phyloP scores from a whole-genome alignment of 2,113 vertebrate species.

The Picathartes gymnocephalus region DNA sequence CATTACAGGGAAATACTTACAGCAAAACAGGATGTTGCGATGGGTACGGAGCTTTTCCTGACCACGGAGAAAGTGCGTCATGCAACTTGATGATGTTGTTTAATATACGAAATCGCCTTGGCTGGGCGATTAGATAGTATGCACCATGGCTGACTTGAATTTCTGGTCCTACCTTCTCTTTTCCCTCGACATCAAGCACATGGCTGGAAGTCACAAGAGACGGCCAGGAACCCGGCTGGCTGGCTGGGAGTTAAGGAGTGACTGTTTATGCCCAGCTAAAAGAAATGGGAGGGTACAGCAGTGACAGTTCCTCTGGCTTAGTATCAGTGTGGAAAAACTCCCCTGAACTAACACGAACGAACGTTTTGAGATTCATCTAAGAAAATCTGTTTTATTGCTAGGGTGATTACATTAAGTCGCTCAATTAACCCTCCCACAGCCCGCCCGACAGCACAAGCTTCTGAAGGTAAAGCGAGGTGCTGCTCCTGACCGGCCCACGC shows the following conservation, averaged over 20 bases:
- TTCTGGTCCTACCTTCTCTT: not conserved
- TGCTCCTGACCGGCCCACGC: accelerated
- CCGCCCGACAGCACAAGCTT: accelerated
- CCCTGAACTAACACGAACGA: accelerated
- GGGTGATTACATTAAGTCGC: accelerated
- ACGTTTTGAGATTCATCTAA: accelerated
- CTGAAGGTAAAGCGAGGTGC: accelerated
- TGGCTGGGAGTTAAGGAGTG: not conserved
- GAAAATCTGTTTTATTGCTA: not conserved
- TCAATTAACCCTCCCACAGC: not conserved
- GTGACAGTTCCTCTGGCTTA: not conserved
- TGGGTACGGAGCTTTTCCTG: not conserved
- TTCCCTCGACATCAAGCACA: not conserved
- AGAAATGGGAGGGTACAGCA: accelerated
- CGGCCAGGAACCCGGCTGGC: accelerated
- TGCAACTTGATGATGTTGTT: not conserved
- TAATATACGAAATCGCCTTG: not conserved
- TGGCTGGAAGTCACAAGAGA: not conserved
- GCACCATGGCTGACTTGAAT: not conserved
- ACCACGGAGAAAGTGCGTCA: not conserved
- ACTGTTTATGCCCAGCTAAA: accelerated
- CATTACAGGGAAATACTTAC: not conserved
- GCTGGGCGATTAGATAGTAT: accelerated
- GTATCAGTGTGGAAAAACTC: not conserved
- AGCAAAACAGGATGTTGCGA: constrained; percentile 11